Conservation (phyloP, 2,888 invertebrate species). For the Biston betularia region DNA sequence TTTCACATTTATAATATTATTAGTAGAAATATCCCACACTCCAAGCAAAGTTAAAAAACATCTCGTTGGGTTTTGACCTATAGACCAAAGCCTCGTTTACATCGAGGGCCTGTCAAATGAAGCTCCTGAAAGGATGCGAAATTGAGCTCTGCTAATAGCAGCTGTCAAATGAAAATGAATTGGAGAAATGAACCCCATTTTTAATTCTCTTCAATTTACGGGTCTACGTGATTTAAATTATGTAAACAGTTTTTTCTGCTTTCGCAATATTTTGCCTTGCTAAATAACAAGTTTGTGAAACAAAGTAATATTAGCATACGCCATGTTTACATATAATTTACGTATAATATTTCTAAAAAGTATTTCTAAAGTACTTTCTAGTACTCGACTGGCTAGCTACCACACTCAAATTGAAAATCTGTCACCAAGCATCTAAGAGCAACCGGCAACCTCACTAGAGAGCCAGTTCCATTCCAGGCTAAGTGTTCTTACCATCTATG, state of each 20-base stretch:
- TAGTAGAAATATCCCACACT: too few relatives aligned
- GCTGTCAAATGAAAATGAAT: slow-evolving; percentile 32
- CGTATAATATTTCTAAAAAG: too few relatives aligned
- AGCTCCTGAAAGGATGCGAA: slow-evolving; percentile 24
- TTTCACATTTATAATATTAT: too few relatives aligned
- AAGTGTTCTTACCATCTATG: too few relatives aligned
- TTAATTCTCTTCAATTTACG: slow-evolving; percentile 9
- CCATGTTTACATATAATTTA: too few relatives aligned
- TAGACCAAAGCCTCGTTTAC: slow-evolving; percentile 16
- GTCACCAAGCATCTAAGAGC: too few relatives aligned
- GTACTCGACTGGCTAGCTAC: too few relatives aligned
- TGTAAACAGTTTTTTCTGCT: not conserved
- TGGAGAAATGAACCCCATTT: slow-evolving; percentile 3
- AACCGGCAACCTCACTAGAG: too few relatives aligned
- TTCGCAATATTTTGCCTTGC: not conserved
- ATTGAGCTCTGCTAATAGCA: slow-evolving; percentile 30
- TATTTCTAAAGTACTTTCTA: too few relatives aligned
- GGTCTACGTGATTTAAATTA: not conserved
- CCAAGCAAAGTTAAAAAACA: not conserved
- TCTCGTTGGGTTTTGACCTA: slow-evolving; percentile 1
- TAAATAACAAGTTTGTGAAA: not conserved
- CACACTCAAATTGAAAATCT: too few relatives aligned
- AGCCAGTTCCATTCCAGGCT: too few relatives aligned
- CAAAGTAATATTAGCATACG: too few relatives aligned
- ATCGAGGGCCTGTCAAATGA: slow-evolving; percentile 31